Evolutionary conservation across 2,113 vertebrate species (phyloP).

Genomic region (Cepphus grylle): DNA sequence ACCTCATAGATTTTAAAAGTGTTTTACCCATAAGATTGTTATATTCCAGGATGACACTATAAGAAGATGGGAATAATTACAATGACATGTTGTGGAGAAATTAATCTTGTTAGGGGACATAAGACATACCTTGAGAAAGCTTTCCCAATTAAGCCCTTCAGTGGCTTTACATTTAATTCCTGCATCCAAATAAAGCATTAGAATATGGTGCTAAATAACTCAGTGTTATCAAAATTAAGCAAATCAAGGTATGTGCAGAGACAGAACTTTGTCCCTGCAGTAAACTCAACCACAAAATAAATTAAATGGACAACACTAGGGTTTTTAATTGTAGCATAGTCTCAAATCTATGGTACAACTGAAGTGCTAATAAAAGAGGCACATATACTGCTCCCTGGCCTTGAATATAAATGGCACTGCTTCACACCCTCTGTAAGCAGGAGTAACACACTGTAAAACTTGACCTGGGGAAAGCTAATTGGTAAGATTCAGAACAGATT

Average conservation of each 20-base stretch:
- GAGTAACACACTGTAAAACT: background rate
- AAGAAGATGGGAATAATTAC: background rate
- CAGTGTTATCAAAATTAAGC: background rate
- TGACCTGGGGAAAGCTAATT: background rate
- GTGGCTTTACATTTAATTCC: background rate
- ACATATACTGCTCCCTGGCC: rapidly evolving
- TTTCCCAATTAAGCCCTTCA: background rate
- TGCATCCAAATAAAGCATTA: background rate
- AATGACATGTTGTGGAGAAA: background rate
- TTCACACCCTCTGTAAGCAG: background rate
- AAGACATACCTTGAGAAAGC: background rate
- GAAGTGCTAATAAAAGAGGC: background rate
- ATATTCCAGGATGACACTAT: background rate
- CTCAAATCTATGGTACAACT: background rate
- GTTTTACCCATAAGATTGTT: background rate
- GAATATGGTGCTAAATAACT: background rate
- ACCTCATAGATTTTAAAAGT: background rate
- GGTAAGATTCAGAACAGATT: background rate
- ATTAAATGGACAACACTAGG: background rate
- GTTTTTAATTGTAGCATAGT: background rate
- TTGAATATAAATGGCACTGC: background rate
- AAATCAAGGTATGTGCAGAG: background rate
- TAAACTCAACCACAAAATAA: background rate
- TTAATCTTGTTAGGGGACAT: background rate
- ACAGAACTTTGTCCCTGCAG: background rate